phyloP scores from a whole-genome alignment of 2,888 invertebrate genomes.

The Euspilapteryx auroguttella region DNA sequence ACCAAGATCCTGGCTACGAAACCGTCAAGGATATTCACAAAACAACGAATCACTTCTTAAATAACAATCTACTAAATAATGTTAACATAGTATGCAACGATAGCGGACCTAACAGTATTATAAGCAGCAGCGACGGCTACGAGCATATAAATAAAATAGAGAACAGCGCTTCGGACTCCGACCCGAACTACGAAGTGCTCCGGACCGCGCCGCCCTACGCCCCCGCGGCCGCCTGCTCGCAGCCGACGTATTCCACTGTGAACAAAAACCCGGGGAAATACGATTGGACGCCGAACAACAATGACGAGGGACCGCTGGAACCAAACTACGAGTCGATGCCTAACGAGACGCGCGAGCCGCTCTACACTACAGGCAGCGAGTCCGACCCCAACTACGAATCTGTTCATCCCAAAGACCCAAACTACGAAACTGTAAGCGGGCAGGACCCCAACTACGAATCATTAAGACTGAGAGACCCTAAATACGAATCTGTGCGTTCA shows the following conservation, averaged over 20 bases:
- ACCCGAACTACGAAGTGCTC: slow-evolving; percentile 81
- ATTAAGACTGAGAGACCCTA: slow-evolving; percentile 48
- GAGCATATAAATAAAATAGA: slow-evolving; percentile 64
- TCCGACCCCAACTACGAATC: slow-evolving; percentile 74
- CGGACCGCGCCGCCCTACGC: slow-evolving; percentile 57
- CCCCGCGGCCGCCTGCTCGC: slow-evolving; percentile 49
- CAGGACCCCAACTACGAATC: slow-evolving; percentile 71
- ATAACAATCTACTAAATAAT: slow-evolving; percentile 23
- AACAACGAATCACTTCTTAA: slow-evolving; percentile 12
- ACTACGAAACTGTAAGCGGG: slow-evolving; percentile 71
- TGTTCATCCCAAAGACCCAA: slow-evolving; percentile 66
- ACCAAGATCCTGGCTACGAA: slow-evolving; percentile 67
- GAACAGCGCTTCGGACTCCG: slow-evolving; percentile 62
- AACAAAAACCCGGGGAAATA: slow-evolving; percentile 55
- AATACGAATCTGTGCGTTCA: slow-evolving; percentile 62
- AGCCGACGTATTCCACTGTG: slow-evolving; percentile 57
- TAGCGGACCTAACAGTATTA: slow-evolving; percentile 63
- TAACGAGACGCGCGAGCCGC: slow-evolving; percentile 59
- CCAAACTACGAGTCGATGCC: slow-evolving; percentile 80
- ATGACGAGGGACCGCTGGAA: slow-evolving; percentile 61
- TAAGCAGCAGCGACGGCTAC: slow-evolving; percentile 72
- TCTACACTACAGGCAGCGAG: slow-evolving; percentile 72
- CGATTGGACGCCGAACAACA: slow-evolving; percentile 54
- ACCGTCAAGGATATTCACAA: slow-evolving; percentile 52
- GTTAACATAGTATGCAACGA: slow-evolving; percentile 26